A percentile compares a stretch with the other conserved stretches of the same genome.
Evolutionary conservation across 2,113 vertebrate genomes (phyloP).

Genomic region (Balaenoptera acutorostrata): DNA sequence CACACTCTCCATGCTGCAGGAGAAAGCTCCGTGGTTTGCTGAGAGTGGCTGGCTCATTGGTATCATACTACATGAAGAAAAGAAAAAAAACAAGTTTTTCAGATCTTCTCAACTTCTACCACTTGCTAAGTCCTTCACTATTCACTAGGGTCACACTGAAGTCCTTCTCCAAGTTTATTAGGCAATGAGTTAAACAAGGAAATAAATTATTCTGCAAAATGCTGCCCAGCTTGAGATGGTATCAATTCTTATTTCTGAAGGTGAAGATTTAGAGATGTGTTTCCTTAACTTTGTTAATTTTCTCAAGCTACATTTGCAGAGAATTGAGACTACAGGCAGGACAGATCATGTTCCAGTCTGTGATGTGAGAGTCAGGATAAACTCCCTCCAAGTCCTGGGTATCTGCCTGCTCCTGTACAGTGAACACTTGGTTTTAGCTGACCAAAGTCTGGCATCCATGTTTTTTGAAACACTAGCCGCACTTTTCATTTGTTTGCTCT

Average conservation of each 20-base stretch:
- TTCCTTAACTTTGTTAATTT: not conserved
- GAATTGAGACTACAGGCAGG: not conserved
- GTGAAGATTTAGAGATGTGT: not conserved
- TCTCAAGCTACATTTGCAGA: not conserved
- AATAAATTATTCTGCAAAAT: not conserved
- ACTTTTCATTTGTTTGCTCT: not conserved
- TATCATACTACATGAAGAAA: not conserved
- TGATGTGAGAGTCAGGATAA: not conserved
- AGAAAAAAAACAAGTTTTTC: not conserved
- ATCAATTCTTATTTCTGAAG: not conserved
- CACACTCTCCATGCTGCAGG: rapidly evolving
- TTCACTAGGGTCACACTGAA: not conserved
- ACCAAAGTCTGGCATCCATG: no score
- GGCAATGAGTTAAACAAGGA: not conserved
- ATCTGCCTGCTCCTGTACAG: not conserved
- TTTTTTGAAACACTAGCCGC: not conserved
- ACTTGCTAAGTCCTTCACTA: not conserved
- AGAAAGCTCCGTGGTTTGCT: not conserved
- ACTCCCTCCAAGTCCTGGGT: not conserved
- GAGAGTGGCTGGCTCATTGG: not conserved
- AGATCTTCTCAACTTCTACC: not conserved
- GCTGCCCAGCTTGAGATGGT: not conserved
- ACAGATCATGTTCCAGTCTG: not conserved
- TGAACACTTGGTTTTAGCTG: not conserved
- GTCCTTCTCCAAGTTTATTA: not conserved